Conservation (phyloP, 92 coral and sea anemone genomes). For the Montipora capitata region DNA sequence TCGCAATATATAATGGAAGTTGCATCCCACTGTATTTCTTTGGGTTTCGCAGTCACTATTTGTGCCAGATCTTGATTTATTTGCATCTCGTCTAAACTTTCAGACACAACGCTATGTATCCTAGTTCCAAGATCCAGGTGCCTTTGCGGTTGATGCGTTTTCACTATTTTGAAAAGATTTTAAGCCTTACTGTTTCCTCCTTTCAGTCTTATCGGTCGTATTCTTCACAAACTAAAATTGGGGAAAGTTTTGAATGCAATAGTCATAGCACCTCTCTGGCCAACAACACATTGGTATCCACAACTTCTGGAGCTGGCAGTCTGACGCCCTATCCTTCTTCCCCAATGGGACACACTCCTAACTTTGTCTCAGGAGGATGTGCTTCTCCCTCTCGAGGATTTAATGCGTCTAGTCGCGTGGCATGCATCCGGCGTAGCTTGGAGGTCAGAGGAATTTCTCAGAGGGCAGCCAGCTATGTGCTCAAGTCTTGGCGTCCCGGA, state of each 20-base stretch:
- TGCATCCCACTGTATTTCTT: neutral
- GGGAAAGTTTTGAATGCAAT: conserved; percentile 22
- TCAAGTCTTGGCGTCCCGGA: conserved; percentile 46
- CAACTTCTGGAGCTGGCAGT: conserved; percentile 11
- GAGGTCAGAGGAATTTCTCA: conserved; percentile 36
- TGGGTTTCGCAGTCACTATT: neutral
- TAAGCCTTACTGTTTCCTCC: conserved; percentile 7
- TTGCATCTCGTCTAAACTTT: conserved; percentile 66
- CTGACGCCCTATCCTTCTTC: conserved; percentile 36
- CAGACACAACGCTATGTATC: conserved; percentile 38
- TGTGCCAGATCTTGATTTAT: conserved; percentile 16
- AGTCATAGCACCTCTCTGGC: conserved; percentile 49
- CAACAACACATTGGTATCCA: conserved; percentile 50
- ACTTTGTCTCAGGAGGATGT: conserved; percentile 17
- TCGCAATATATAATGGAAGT: neutral
- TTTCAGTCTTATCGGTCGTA: conserved; percentile 17
- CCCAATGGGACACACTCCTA: conserved; percentile 22
- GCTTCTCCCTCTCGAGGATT: conserved; percentile 20
- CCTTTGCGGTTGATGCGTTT: conserved; percentile 3
- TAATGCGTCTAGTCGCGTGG: conserved; percentile 44
- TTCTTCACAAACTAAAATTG: conserved; percentile 4
- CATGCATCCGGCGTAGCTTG: conserved; percentile 39
- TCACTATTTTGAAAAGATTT: neutral
- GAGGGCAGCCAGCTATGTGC: conserved; percentile 31
- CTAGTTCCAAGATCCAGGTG: neutral